Base-by-base conservation (phyloP, 2,888 invertebrate genomes). In the Phorcus lineatus region DNA sequence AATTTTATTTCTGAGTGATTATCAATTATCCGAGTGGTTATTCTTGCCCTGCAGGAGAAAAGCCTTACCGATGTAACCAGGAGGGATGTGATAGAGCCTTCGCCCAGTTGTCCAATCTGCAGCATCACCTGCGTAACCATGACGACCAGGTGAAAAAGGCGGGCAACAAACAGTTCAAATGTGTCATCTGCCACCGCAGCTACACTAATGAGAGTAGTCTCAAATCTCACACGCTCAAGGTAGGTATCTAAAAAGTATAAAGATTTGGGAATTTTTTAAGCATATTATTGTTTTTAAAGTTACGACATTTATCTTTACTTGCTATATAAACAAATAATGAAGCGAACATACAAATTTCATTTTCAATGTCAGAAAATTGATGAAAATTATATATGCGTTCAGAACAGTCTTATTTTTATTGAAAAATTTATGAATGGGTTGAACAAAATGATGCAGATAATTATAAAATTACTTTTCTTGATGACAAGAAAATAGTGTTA, bases 191-290 rank as follows among this genome's bases (percentile, higher is more conserved):
- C 94, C 98, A 98, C 80, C 97, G 98, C 92, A 97, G 98, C 67
- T 98, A 98, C 93, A 98, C 98, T 82, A 98, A 98, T 70, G 98
- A 98, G 93, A 97, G 97, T 93, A 98, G 97, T 93, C 95, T 98
- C 88, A 95, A 98, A 94, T 98, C 98, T 83, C 98, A 98, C 93
- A 97, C 98, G 91, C 97, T 97, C 93, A 98, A 98, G 97, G 98
- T 98, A 4, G 11, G 47, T 47, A 47, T 36, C 36, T 7, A 7
- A 3, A 6, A 36, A 36, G n/a, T n/a, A n/a, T n/a, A n/a, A n/a
- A n/a, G n/a, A n/a, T n/a, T n/a, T n/a, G n/a, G n/a, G n/a, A n/a
- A n/a, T n/a, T n/a, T n/a, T n/a, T n/a, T n/a, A n/a, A n/a, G n/a
- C n/a, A n/a, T n/a, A n/a, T n/a, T n/a, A n/a, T n/a, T n/a, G n/a